Evolutionary conservation across 2,888 invertebrate genomes (phyloP), one percentile per base, ranked within the genome.

Genomic region (Diachrysia chrysitis): DNA sequence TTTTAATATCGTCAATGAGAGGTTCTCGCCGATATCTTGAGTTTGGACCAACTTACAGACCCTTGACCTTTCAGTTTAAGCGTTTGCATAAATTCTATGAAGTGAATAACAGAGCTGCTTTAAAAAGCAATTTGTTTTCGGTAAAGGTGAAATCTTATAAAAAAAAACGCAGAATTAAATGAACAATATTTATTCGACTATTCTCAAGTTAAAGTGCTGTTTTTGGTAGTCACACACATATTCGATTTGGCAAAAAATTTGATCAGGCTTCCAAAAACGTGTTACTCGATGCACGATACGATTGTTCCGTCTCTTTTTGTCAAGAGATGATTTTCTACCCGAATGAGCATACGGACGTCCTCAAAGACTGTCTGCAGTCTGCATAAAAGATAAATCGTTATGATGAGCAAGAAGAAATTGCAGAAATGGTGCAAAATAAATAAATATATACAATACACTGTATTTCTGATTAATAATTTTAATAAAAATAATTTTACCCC

Each of bases 31-130:
- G 19, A 48, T 19, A 48, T 48, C 48, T 48, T 19, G 19, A 48
- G 48, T 48, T 10, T 17, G 9, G 17, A 17, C 17, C 12, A 2
- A 16, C 48, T 46, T 46, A 46, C 17, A 48, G 10, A 48, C 19
- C 10, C 48, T 48, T 48, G 48, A 48, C 48, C 48, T 48, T 48
- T 46, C 46, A 9, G 7, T 17, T 17, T 9, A 48, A 19, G 1
- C 17, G 48, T 48, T 48, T 48, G 48, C 48, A 48, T 48, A 48
- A 48, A 19, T 48, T 48, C 48, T 48, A 19, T 37, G 14, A 37
- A 48, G 48, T 17, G 9, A 9, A n/a, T n/a, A 46, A 48, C 19
- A 48, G 17, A 17, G 48, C 48, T 48, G 19, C 48, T 48, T 19
- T 19, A 48, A 48, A 37, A 48, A 48, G 19, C 48, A 48, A 48